Evolutionary conservation across 2,797 vertebrate genomes (phyloP), one percentile per base, ranked within the genome.

Genomic region (Limnodromus scolopaceus): DNA sequence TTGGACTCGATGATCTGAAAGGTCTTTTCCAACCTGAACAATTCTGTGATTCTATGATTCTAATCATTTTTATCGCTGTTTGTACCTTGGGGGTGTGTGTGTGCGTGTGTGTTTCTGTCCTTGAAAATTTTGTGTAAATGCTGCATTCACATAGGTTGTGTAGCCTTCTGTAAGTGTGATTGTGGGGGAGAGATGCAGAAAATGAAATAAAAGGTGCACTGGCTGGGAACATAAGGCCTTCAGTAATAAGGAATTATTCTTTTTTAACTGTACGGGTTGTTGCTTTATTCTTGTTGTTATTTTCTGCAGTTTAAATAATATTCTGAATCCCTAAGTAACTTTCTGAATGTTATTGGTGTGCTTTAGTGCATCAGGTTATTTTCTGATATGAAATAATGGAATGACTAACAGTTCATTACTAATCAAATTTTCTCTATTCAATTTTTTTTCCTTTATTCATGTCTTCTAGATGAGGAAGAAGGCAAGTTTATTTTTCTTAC

Each of bases 381-480:
- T 92, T 97, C 95, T 94, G 13, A 46, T 96, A 61, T 91, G 70
- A 89, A 94, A 78, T 94, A 93, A 92, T 87, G 83, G 92, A 95
- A 87, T 96, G 66, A 86, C 97, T 97, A 97, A 97, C 86, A 53
- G 19, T 96, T 97, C 58, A 1, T 90, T 97, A 97, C 96, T 98
- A 98, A 98, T 94, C 85, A 51, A 82, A 64, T 95, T 98, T 96
- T 98, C 96, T 97, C 93, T 98, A 79, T 98, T 97, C 69, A 61
- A 87, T 97, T 97, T 95, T 98, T 97, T 96, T 97, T 72, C 86
- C 71, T 97, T 92, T 94, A 84, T 97, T 97, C 97, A 61, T 98
- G 97, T 98, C 98, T 98, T 98, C 98, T 98, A 99, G 99, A 99
- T 97, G 98, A 97, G 97, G 98, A 99, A 92, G 99, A 99, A 99